Conservation (phyloP, 2,113 vertebrate species). For the Nibea coibor region DNA sequence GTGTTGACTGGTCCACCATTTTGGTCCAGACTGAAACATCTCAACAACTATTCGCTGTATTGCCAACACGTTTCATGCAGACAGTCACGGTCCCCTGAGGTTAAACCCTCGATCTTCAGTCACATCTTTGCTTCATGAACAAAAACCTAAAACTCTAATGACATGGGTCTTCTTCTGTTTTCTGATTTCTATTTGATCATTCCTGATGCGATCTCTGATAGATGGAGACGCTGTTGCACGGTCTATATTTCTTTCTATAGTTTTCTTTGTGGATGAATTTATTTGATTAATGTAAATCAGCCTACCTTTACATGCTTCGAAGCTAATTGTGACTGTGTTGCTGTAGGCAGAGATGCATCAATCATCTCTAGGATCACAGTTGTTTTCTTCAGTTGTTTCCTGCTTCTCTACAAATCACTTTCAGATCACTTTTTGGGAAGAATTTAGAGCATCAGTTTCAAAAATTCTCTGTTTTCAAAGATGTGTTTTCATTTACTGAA, state of each 20-base stretch:
- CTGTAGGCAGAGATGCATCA: constrained; percentile 32
- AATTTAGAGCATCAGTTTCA: constrained; percentile 6
- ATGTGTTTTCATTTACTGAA: constrained; percentile 19
- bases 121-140: not conserved
- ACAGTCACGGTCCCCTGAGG: not conserved
- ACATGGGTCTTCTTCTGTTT: not conserved
- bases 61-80: not conserved
- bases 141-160: not conserved
- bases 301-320: constrained; percentile 20
- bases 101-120: not conserved
- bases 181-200: not conserved
- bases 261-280: constrained; percentile 19
- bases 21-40: not conserved
- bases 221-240: not conserved
- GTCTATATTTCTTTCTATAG: constrained; percentile 6
- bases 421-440: not conserved
- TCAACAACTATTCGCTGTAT: not conserved
- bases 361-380: constrained; percentile 17
- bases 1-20: not conserved
- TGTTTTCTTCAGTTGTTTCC: constrained; percentile 31
- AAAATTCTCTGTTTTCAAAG: constrained; percentile 23
- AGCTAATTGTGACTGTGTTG: constrained; percentile 50
- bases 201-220: not conserved
- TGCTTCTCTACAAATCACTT: constrained; percentile 1
- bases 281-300: constrained; percentile 59